Percentiles rank a stretch among this genome's conserved stretches.
Conservation (phyloP, 2,888 invertebrate genomes). For the Gibbula magus region DNA sequence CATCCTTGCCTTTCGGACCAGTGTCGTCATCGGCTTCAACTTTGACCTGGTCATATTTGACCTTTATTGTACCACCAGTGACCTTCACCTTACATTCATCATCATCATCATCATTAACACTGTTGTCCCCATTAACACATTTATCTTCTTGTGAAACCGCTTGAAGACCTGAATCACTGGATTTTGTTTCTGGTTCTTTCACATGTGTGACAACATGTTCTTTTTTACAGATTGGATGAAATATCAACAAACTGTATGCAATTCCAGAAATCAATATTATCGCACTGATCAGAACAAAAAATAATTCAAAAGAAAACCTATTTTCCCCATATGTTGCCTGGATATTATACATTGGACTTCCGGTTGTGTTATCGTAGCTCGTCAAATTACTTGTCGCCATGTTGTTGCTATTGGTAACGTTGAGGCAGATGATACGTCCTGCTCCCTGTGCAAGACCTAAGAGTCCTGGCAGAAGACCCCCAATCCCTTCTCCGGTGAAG, state of each 20-base stretch:
- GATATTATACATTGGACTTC: conserved; percentile 44
- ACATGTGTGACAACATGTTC: conserved; percentile 40
- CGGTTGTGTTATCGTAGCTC: conserved; percentile 74
- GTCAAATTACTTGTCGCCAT: conserved; percentile 26
- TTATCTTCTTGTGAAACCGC: background rate
- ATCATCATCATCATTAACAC: background rate
- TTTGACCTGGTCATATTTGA: no score
- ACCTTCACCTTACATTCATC: background rate
- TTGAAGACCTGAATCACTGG: background rate
- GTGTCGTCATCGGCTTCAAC: no score
- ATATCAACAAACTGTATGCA: conserved; percentile 81
- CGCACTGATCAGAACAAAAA: conserved; percentile 81
- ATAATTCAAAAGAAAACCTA: conserved; percentile 81
- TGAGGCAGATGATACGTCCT: conserved; percentile 75
- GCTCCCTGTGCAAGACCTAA: conserved; percentile 87
- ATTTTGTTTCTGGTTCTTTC: no score
- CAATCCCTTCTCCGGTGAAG: conserved; percentile 77
- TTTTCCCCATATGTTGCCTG: conserved; percentile 75
- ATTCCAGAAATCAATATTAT: conserved; percentile 81
- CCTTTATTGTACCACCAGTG: background rate
- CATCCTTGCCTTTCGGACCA: no score
- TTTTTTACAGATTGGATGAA: conserved; percentile 55
- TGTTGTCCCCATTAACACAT: background rate
- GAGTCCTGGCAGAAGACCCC: conserved; percentile 86
- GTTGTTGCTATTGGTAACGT: conserved; percentile 38